Conservation (phyloP, 64 coral and sea anemone species). For the Porites australiensis region DNA sequence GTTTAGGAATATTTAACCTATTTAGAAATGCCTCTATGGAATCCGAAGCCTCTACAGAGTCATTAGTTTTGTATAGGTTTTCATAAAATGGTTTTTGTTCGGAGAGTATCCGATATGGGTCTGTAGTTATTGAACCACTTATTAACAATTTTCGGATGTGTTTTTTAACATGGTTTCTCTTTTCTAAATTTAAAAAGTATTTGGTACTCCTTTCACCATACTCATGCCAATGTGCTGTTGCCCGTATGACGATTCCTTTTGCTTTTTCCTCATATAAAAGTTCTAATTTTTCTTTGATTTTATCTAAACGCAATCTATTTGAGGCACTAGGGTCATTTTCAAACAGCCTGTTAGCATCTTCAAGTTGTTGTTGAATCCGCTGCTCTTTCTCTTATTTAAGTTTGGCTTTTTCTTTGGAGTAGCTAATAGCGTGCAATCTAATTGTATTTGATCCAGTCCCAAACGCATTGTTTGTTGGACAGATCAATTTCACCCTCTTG, state of each 20-base stretch:
- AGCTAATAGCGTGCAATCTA: no score
- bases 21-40: background rate
- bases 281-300: conserved; percentile 1
- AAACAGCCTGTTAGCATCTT: background rate
- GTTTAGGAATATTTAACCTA: background rate
- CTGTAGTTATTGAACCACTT: background rate
- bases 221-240: conserved; percentile 13
- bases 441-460: background rate
- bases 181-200: conserved; percentile 45
- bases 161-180: conserved; percentile 17
- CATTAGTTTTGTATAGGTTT: conserved; percentile 18
- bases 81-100: background rate
- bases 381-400: background rate
- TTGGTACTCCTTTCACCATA: conserved; percentile 1
- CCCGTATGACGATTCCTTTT: background rate
- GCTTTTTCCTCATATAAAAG: background rate
- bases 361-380: no score
- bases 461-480: background rate
- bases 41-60: background rate
- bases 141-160: conserved; percentile 11
- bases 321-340: background rate
- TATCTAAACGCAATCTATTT: background rate
- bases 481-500: background rate
- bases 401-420: no score
- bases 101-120: background rate